Percentiles rank a stretch among this genome's conserved stretches.
phyloP scores from a whole-genome alignment of 2,888 invertebrate species.

The Cephus pygmeus region DNA sequence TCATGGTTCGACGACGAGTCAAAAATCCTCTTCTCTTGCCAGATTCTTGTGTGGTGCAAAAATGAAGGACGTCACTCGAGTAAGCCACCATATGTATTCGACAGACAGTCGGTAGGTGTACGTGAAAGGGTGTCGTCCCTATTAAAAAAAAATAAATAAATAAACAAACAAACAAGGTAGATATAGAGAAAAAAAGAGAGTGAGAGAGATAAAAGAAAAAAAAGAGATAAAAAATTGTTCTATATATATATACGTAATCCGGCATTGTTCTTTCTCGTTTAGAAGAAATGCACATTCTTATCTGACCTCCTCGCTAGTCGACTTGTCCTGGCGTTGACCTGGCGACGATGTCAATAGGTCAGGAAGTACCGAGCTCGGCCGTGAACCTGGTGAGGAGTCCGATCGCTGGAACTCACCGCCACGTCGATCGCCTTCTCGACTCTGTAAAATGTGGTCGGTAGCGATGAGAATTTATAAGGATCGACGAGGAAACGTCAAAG shows the following conservation, averaged over 20 bases:
- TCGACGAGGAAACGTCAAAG: slow-evolving; percentile 12
- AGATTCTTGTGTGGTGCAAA: too few relatives aligned
- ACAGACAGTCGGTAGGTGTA: too few relatives aligned
- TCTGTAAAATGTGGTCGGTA: slow-evolving; percentile 50
- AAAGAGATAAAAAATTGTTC: slow-evolving; percentile 22
- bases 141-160: too few relatives aligned
- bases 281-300: slow-evolving; percentile 16
- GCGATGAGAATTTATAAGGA: slow-evolving; percentile 15
- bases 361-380: slow-evolving; percentile 93
- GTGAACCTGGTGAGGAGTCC: slow-evolving; percentile 71
- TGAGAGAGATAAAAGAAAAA: slow-evolving; percentile 9
- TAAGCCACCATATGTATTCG: too few relatives aligned
- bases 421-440: slow-evolving; percentile 59
- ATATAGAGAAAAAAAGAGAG: slow-evolving; percentile 12
- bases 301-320: slow-evolving; percentile 94
- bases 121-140: too few relatives aligned
- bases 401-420: slow-evolving; percentile 70
- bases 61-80: too few relatives aligned
- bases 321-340: slow-evolving; percentile 89
- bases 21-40: too few relatives aligned
- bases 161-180: slow-evolving; percentile 7
- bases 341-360: slow-evolving; percentile 94
- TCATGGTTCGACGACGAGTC: too few relatives aligned
- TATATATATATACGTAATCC: background rate
- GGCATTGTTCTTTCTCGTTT: too few relatives aligned